Percentiles rank a stretch among this genome's conserved stretches.
Evolutionary conservation across 2,113 vertebrate species (phyloP).

Genomic region (Cyprinodon variegatus): DNA sequence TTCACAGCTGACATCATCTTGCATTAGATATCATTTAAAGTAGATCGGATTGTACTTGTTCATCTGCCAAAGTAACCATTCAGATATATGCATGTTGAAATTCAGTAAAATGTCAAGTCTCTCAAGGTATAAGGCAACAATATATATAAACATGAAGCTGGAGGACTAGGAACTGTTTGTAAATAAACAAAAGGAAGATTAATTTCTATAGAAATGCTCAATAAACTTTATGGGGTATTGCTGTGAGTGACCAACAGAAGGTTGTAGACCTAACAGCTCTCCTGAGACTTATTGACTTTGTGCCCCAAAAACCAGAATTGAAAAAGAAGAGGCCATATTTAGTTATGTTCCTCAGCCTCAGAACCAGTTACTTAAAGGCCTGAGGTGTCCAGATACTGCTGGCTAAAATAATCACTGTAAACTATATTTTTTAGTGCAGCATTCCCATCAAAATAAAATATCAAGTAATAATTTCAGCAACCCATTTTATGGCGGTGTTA

Average conservation of each 20-base stretch:
- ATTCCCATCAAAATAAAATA: no score
- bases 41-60: neutral
- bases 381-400: no score
- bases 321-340: no score
- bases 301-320: no score
- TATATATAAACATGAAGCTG: neutral
- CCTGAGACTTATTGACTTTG: no score
- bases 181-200: neutral
- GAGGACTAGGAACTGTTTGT: neutral
- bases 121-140: constrained; percentile 3
- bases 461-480: no score
- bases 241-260: neutral
- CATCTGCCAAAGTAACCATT: neutral
- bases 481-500: no score
- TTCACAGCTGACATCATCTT: neutral
- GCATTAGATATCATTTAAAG: neutral
- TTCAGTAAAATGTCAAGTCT: neutral
- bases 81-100: neutral
- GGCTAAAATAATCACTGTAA: no score
- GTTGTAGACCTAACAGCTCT: neutral
- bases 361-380: no score
- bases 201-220: neutral
- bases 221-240: neutral
- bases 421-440: no score
- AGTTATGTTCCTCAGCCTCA: no score